Evolutionary conservation across 2,797 vertebrate species (phyloP), one percentile per base, ranked within the genome.

Genomic region (Erpetoichthys calabaricus): DNA sequence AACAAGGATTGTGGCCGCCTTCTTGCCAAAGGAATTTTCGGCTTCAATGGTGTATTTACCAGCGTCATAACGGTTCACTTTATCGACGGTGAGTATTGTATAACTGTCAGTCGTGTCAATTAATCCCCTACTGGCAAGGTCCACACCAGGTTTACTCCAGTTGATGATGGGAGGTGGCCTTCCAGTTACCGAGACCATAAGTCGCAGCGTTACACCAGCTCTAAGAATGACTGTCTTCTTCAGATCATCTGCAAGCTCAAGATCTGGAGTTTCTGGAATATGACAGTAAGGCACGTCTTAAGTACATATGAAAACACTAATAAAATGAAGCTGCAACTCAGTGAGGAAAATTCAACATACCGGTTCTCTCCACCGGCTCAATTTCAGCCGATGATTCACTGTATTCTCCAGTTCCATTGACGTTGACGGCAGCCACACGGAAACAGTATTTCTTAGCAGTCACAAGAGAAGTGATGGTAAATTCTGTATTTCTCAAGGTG

Each of bases 11-110:
- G 85, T 92, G 63, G 89, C 84, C 69, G 87, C 91, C 76, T 91
- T 98, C 83, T 97, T 98, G 58, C 96, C 96, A 45, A 91, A 91
- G 65, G 89, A 86, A 76, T 98, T 99, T 74, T 97, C 92, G 3
- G 92, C 94, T 60, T 92, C 85, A 67, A 99, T 70, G 1, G 89
- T 75, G 56, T 99, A 99, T 77, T 97, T 98, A 62, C 96, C 96
- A 64, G 94, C 96, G 1, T 99, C 96, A 1, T 98, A 98, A 52
- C 96, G 91, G 69, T 97, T 91, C 42, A 97, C 94, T 76, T 94
- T 95, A 65, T 98, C 95, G 60, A 98, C 88, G 51, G 94, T 89
- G 57, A 99, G 88, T 45, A 90, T 84, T 59, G 91, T 92, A 58
- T 91, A 89, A 46, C 82, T 89, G 64, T 78, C 86, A 4, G 85